Conservation (phyloP, 2,113 vertebrate genomes). For the Phocoena phocoena region DNA sequence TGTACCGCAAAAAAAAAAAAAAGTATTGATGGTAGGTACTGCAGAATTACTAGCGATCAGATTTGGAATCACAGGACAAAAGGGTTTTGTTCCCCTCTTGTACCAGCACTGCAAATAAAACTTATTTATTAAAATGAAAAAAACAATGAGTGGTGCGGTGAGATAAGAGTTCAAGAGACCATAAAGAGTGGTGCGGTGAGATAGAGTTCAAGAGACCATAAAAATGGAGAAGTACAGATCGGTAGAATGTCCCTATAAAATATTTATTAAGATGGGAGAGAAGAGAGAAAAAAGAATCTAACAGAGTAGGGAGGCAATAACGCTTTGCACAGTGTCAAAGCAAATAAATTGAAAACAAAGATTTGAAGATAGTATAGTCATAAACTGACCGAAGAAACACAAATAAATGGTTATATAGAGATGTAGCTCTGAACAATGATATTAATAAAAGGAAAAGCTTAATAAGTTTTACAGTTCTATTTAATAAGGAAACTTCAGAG, state of each 20-base stretch:
- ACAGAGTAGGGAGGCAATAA: background rate
- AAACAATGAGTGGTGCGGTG: background rate
- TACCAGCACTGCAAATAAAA: background rate
- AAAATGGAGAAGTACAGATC: background rate
- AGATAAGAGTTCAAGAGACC: background rate
- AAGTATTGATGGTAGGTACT: background rate
- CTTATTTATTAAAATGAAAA: background rate
- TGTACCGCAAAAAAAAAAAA: background rate
- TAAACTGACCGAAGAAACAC: background rate
- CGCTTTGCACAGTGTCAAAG: slow-evolving; percentile 1
- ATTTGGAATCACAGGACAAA: background rate
- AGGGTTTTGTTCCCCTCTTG: background rate
- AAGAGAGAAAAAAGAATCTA: background rate
- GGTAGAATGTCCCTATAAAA: background rate
- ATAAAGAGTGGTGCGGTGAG: background rate
- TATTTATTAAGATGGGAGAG: background rate
- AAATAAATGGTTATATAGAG: background rate
- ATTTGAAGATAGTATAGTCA: background rate
- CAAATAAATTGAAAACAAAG: background rate
- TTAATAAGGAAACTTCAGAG: background rate
- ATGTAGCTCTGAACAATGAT: background rate
- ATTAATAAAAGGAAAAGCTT: background rate
- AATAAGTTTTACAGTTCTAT: background rate
- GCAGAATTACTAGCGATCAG: background rate
- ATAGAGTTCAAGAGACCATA: background rate